Percentiles rank a stretch among this genome's conserved stretches.
Evolutionary conservation across 2,888 invertebrate species (phyloP).

Genomic region (Luffia ferchaultella): DNA sequence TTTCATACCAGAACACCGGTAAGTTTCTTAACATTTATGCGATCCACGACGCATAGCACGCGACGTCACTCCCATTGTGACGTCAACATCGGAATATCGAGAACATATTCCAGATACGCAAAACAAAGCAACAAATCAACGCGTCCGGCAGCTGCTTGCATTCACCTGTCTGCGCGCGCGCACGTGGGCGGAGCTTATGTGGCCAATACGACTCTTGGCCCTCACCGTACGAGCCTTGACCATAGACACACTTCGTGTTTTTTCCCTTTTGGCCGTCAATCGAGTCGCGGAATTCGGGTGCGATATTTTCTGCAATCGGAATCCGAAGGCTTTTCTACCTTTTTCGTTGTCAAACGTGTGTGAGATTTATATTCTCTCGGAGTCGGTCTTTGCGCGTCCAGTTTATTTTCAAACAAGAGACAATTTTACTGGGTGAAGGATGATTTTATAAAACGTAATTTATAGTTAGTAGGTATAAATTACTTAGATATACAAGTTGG

Average conservation of each 20-base stretch:
- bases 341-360: constrained; percentile 55
- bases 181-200: constrained; percentile 45
- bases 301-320: constrained; percentile 59
- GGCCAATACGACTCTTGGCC: constrained; percentile 10
- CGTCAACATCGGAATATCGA: constrained; percentile 36
- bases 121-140: constrained; percentile 45
- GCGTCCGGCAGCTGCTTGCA: constrained; percentile 47
- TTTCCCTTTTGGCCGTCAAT: constrained; percentile 49
- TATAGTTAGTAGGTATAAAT: too few relatives aligned
- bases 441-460: too few relatives aligned
- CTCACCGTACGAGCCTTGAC: constrained; percentile 18
- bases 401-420: not conserved
- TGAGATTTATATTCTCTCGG: constrained; percentile 57
- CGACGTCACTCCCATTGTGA: constrained; percentile 48
- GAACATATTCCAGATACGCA: constrained; percentile 38
- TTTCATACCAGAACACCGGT: too few relatives aligned
- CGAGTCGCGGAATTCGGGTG: constrained; percentile 55
- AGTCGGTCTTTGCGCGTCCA: constrained; percentile 45
- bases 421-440: not conserved
- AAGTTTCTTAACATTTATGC: too few relatives aligned
- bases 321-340: constrained; percentile 53
- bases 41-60: not conserved
- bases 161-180: constrained; percentile 58
- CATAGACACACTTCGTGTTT: constrained; percentile 34
- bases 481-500: too few relatives aligned